These are phyloP conservation scores for Halictus rubicundus DNA, from an alignment of 1,140 invertebrate genomes.

Conservation along the genomic window DNA sequence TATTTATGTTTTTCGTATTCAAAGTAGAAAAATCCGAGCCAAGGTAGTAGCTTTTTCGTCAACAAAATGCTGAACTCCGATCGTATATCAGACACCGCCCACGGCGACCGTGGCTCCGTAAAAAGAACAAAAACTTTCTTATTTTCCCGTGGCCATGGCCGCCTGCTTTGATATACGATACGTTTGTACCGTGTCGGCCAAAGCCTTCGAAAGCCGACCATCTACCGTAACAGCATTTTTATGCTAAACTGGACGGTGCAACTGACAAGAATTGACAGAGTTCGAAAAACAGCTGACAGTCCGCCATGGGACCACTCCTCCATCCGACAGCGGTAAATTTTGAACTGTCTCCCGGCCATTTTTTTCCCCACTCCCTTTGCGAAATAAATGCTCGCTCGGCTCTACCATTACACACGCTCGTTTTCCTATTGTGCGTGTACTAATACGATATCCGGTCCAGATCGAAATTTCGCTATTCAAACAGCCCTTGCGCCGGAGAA, in stretches of 20 bases:
- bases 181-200: constrained; percentile 68
- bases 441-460: neutral
- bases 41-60: constrained; percentile 65
- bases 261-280: constrained; percentile 72
- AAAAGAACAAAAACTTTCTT: constrained; percentile 68
- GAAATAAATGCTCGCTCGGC: constrained; percentile 39
- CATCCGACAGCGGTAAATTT: constrained; percentile 63
- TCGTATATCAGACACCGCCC: constrained; percentile 65
- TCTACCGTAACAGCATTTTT: constrained; percentile 70
- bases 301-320: constrained; percentile 52
- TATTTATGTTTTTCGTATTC: constrained; percentile 45
- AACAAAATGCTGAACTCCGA: constrained; percentile 65
- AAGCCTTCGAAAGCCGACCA: constrained; percentile 68
- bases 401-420: constrained; percentile 10
- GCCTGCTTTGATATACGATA: constrained; percentile 74
- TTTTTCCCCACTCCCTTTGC: constrained; percentile 25
- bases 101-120: constrained; percentile 62
- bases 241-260: constrained; percentile 66
- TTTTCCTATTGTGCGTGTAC: neutral
- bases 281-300: constrained; percentile 67
- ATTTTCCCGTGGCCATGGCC: constrained; percentile 60
- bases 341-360: constrained; percentile 40
- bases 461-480: neutral
- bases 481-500: neutral
- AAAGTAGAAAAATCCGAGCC: constrained; percentile 52